These are phyloP conservation scores for Sarcophaga bullata DNA, from an alignment of 1,140 invertebrate genomes.

Conservation along the genomic window DNA sequence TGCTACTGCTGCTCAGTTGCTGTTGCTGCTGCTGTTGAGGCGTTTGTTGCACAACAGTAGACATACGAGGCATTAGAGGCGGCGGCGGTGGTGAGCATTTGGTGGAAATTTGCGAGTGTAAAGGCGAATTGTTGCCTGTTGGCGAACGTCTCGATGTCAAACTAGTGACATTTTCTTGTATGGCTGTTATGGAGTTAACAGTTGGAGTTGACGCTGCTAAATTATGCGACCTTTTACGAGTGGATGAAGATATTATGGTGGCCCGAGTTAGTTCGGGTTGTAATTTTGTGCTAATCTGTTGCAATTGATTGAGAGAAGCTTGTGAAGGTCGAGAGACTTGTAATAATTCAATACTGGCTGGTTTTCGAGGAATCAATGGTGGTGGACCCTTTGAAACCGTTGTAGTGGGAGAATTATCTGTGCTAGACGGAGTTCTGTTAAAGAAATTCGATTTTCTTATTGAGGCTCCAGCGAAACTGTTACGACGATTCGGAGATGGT, in stretches of 20 bases:
- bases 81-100: conserved; percentile 49
- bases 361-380: conserved; percentile 61
- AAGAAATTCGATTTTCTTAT: conserved; percentile 49
- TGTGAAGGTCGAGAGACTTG: conserved; percentile 50
- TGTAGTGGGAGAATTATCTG: conserved; percentile 15
- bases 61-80: conserved; percentile 43
- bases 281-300: conserved; percentile 42
- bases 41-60: background rate
- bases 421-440: conserved; percentile 33
- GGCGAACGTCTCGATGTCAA: conserved; percentile 43
- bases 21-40: conserved; percentile 17
- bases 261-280: conserved; percentile 37
- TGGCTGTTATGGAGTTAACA: conserved; percentile 31
- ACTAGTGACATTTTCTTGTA: conserved; percentile 25
- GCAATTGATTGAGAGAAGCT: conserved; percentile 46
- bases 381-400: conserved; percentile 48
- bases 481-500: conserved; percentile 58
- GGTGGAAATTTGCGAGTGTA: conserved; percentile 48
- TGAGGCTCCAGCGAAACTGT: conserved; percentile 63
- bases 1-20: background rate
- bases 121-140: conserved; percentile 42
- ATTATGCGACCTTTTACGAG: conserved; percentile 61
- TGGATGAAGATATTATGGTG: conserved; percentile 41
- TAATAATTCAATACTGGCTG: conserved; percentile 52
- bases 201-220: conserved; percentile 48